phyloP scores from a whole-genome alignment of 23 tunicate genomes.

The Styela clava region DNA sequence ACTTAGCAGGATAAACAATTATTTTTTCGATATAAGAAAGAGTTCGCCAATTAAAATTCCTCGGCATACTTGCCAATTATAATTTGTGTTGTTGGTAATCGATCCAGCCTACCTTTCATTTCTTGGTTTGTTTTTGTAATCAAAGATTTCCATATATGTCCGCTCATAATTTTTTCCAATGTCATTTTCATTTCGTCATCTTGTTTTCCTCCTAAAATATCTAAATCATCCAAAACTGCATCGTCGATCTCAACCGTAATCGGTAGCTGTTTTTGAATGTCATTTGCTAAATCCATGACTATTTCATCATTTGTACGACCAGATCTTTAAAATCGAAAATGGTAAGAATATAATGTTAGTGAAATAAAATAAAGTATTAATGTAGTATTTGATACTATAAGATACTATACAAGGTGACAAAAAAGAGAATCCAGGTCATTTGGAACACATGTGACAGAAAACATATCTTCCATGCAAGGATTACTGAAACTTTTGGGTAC shows the following conservation, averaged over 20 bases:
- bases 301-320: slow-evolving; percentile 79
- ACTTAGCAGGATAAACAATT: no score
- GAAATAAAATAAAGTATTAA: not conserved
- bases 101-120: slow-evolving; percentile 13
- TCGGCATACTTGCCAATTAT: no score
- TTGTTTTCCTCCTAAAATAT: slow-evolving; percentile 12
- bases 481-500: no score
- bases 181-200: slow-evolving; percentile 46
- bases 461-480: no score
- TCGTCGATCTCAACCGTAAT: slow-evolving; percentile 70
- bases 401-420: no score
- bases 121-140: slow-evolving; percentile 41
- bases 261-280: slow-evolving; percentile 75
- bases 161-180: slow-evolving; percentile 48
- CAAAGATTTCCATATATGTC: slow-evolving; percentile 59
- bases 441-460: no score
- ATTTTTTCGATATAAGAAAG: no score
- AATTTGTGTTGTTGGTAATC: no score
- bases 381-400: not conserved
- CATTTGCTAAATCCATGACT: slow-evolving; percentile 59
- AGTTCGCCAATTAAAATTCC: no score
- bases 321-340: slow-evolving; percentile 24
- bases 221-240: slow-evolving; percentile 54
- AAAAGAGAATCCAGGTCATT: no score
- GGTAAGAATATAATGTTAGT: not conserved